These are phyloP conservation scores for Thereva unica DNA, from an alignment of 2,888 invertebrate genomes.

Conservation along the genomic window DNA sequence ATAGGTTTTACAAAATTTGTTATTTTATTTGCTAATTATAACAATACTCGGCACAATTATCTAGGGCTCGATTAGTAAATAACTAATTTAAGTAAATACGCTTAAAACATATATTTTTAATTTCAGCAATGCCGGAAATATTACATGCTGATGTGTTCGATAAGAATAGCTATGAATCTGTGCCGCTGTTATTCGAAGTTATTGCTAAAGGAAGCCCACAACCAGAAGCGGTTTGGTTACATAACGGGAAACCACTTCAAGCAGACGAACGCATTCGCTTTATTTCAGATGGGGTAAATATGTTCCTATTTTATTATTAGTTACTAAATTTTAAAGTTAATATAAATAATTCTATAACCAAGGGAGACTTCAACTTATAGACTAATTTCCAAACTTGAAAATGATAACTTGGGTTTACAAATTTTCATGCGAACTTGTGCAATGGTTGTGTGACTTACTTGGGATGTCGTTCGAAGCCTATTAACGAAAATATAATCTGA, in stretches of 20 bases:
- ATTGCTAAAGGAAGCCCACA: slow-evolving; percentile 76
- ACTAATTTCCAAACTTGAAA: too few relatives aligned
- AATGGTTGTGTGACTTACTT: too few relatives aligned
- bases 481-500: too few relatives aligned
- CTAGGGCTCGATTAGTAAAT: not conserved
- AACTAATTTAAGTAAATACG: not conserved
- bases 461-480: too few relatives aligned
- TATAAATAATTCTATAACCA: too few relatives aligned
- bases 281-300: slow-evolving; percentile 63
- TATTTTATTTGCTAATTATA: too few relatives aligned
- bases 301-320: not conserved
- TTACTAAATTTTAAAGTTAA: slow-evolving; percentile 5
- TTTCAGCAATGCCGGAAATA: slow-evolving; percentile 72
- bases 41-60: too few relatives aligned
- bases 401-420: too few relatives aligned
- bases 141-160: slow-evolving; percentile 75
- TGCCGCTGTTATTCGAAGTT: slow-evolving; percentile 78
- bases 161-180: slow-evolving; percentile 76
- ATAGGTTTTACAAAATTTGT: too few relatives aligned
- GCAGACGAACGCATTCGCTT: slow-evolving; percentile 67
- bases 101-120: slow-evolving; percentile 38
- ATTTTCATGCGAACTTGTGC: too few relatives aligned
- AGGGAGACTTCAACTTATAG: too few relatives aligned
- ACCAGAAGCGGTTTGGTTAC: slow-evolving; percentile 78
- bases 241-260: slow-evolving; percentile 74